A percentile compares a stretch with the other conserved stretches of the same genome.
phyloP scores from a whole-genome alignment of 1,140 invertebrate species.

The Drosophila athabasca region DNA sequence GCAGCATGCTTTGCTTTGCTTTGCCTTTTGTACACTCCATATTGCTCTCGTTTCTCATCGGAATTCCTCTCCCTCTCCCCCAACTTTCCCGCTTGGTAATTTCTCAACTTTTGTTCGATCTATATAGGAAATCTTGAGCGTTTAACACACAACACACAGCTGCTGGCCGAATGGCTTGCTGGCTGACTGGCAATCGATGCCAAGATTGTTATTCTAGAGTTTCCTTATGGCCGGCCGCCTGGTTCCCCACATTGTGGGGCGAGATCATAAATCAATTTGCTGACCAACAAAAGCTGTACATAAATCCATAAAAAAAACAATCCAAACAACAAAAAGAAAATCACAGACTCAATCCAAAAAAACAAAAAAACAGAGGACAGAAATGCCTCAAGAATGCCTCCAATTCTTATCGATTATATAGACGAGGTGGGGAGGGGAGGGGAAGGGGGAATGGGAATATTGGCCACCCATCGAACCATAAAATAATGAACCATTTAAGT shows the following conservation, averaged over 20 bases:
- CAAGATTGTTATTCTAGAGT: slow-evolving; percentile 47
- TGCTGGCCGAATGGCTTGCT: slow-evolving; percentile 27
- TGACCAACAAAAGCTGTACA: too few relatives aligned
- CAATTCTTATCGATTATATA: slow-evolving; percentile 28
- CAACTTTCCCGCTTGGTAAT: slow-evolving; percentile 10
- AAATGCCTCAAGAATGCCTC: neutral
- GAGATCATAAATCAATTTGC: slow-evolving; percentile 31
- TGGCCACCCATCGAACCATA: slow-evolving; percentile 16
- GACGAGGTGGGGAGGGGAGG: neutral
- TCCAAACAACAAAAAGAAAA: slow-evolving; percentile 6
- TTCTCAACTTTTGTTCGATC: slow-evolving; percentile 8
- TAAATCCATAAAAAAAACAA: too few relatives aligned
- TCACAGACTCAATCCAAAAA: neutral
- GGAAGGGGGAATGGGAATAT: too few relatives aligned
- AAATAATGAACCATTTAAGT: slow-evolving; percentile 40
- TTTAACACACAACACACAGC: slow-evolving; percentile 32
- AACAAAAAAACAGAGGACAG: too few relatives aligned
- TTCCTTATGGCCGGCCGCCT: slow-evolving; percentile 24
- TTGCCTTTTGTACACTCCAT: too few relatives aligned
- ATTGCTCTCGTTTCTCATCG: slow-evolving; percentile 11
- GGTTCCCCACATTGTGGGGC: slow-evolving; percentile 5
- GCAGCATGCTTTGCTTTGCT: slow-evolving; percentile 12
- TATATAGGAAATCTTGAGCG: slow-evolving; percentile 7
- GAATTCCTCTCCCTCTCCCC: neutral
- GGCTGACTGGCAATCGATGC: slow-evolving; percentile 21